phyloP scores from a whole-genome alignment of 53 echinoderm and acorn worm species.

The Echinometra lucunter region DNA sequence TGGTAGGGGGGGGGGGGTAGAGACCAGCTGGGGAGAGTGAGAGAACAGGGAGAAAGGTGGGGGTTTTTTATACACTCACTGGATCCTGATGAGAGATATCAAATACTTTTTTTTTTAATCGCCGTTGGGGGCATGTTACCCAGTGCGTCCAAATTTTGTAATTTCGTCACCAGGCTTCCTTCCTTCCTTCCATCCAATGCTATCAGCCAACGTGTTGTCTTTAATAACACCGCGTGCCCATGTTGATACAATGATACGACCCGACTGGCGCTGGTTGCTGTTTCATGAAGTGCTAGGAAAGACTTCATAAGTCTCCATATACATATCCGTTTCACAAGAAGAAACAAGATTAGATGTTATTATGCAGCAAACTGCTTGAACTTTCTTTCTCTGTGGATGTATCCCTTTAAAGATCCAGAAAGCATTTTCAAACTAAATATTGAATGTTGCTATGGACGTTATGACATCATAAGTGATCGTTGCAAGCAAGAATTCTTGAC shows the following conservation, averaged over 20 bases:
- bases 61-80: no score
- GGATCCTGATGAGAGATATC: no score
- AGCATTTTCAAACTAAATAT: background rate
- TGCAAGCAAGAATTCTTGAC: background rate
- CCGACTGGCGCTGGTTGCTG: background rate
- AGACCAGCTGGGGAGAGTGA: no score
- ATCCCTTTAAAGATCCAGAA: background rate
- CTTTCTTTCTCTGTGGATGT: background rate
- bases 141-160: background rate
- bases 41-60: no score
- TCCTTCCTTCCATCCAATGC: background rate
- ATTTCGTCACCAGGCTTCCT: background rate
- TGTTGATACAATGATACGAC: slow-evolving; percentile 5
- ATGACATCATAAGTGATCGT: background rate
- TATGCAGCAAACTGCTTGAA: background rate
- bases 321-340: background rate
- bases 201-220: slow-evolving; percentile 23
- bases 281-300: slow-evolving; percentile 3
- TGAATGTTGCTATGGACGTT: background rate
- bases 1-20: background rate
- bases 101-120: no score
- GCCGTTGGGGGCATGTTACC: no score
- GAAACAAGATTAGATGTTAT: background rate
- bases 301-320: slow-evolving; percentile 1
- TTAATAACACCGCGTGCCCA: background rate